Evolutionary conservation across 2,113 vertebrate genomes (phyloP).

Genomic region (Oreochromis tanganicae): DNA sequence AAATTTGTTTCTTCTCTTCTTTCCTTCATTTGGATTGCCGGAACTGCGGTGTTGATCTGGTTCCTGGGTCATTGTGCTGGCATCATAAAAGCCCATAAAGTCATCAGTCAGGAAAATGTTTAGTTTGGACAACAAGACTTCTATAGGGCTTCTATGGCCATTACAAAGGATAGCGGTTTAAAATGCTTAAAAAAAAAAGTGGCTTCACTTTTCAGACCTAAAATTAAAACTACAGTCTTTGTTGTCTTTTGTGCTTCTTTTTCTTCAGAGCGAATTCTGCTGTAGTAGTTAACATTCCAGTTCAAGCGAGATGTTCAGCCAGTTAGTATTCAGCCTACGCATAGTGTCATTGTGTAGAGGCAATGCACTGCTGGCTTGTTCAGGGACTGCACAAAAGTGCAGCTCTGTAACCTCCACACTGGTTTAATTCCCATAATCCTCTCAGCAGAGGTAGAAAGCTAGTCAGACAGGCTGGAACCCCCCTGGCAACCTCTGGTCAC

Average conservation of each 20-base stretch:
- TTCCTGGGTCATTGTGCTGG: neutral
- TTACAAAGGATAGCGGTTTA: neutral
- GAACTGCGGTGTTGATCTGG: neutral
- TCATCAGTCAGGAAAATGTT: neutral
- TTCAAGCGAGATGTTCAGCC: neutral
- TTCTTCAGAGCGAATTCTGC: neutral
- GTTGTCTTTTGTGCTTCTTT: neutral
- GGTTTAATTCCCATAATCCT: neutral
- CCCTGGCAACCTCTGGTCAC: neutral
- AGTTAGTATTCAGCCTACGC: neutral
- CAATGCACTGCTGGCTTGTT: neutral
- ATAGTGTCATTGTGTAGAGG: neutral
- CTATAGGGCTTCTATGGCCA: neutral
- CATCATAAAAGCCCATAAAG: neutral
- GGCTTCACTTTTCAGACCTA: neutral
- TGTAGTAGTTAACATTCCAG: neutral
- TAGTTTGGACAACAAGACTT: neutral
- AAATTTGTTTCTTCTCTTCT: neutral
- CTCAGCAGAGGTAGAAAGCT: neutral
- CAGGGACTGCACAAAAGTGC: neutral
- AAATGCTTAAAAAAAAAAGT: neutral
- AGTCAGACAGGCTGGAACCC: neutral
- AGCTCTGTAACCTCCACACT: neutral
- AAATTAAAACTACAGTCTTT: neutral
- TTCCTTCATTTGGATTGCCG: neutral